Evolutionary conservation across 2,113 vertebrate genomes (phyloP).

Genomic region (Pelusios castaneus): DNA sequence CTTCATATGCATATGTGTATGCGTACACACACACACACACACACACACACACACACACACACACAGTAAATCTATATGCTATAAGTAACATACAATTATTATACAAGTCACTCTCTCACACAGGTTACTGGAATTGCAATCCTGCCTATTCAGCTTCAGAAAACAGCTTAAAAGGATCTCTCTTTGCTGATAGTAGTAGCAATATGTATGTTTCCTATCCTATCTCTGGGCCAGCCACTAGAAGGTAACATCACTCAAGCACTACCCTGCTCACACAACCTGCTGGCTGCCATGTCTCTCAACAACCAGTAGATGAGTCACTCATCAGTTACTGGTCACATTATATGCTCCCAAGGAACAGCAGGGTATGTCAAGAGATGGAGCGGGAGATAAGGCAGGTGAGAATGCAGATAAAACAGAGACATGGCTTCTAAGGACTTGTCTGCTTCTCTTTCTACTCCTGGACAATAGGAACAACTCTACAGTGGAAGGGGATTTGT

Average conservation of each 20-base stretch:
- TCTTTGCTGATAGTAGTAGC: background rate
- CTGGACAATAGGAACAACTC: background rate
- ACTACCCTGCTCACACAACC: background rate
- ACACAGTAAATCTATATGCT: background rate
- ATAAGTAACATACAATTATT: background rate
- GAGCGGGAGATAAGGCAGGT: background rate
- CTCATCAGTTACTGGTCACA: background rate
- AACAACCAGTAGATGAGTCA: background rate
- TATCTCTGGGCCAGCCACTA: background rate
- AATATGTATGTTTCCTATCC: background rate
- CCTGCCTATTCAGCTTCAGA: background rate
- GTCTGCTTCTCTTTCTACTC: background rate
- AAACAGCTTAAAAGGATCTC: background rate
- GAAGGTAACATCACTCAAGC: fast-evolving
- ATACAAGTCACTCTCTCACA: background rate
- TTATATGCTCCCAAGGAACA: background rate
- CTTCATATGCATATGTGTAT: background rate
- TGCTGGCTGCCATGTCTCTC: background rate
- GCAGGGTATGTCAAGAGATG: background rate
- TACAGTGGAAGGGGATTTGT: background rate
- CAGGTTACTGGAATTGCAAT: background rate
- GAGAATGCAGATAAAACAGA: background rate
- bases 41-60: background rate
- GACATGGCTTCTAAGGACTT: background rate
- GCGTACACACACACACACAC: fast-evolving